These are phyloP conservation scores for Epinephelus coioides DNA, from an alignment of 2,797 vertebrate genomes.

Conservation along the genomic window DNA sequence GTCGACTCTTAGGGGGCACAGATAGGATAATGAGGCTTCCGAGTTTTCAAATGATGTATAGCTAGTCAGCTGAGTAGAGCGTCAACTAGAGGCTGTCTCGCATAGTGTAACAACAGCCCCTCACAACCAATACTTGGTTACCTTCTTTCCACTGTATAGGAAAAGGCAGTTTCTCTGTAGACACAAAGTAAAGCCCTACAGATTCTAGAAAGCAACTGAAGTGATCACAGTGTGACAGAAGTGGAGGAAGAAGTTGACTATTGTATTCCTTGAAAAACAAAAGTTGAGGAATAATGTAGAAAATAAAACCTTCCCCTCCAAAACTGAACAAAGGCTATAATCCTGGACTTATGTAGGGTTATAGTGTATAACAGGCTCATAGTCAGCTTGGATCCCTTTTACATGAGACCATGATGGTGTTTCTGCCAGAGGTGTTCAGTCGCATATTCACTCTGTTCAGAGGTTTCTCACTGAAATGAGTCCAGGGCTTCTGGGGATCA, in stretches of 20 bases:
- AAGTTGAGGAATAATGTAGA: neutral
- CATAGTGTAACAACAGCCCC: neutral
- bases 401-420: conserved; percentile 53
- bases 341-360: conserved; percentile 42
- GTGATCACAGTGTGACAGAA: neutral
- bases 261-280: neutral
- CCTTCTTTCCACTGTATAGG: neutral
- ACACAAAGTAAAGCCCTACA: conserved; percentile 15
- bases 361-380: conserved; percentile 30
- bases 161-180: neutral
- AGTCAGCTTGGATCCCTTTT: conserved; percentile 41
- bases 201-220: conserved; percentile 3
- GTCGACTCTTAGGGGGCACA: neutral
- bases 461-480: conserved; percentile 83
- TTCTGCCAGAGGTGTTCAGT: conserved; percentile 75
- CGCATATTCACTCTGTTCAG: conserved; percentile 67
- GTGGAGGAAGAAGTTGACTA: neutral
- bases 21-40: neutral
- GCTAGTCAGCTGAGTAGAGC: neutral
- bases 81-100: neutral
- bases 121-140: neutral
- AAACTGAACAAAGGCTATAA: conserved; percentile 49
- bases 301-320: conserved; percentile 5
- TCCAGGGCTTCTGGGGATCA: conserved; percentile 86
- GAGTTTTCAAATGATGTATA: neutral